Evolutionary conservation across 2,888 invertebrate genomes (phyloP).

Genomic region (Leistus spinibarbis): DNA sequence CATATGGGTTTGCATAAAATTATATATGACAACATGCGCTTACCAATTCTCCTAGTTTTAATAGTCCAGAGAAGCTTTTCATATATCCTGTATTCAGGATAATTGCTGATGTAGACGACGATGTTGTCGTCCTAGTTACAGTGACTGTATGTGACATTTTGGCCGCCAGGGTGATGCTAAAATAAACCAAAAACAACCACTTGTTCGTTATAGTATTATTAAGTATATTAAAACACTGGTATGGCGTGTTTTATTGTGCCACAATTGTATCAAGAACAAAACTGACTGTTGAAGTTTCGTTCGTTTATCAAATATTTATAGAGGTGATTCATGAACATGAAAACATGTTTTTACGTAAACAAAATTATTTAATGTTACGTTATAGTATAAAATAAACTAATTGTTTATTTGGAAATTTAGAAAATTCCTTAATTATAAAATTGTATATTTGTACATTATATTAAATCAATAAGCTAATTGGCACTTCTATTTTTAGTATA

Average conservation of each 20-base stretch:
- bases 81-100: constrained; percentile 83
- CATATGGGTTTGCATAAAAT: constrained; percentile 12
- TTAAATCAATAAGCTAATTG: no score
- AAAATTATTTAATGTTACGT: no score
- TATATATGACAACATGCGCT: constrained; percentile 48
- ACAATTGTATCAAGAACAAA: no score
- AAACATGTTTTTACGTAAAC: background rate
- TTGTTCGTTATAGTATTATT: background rate
- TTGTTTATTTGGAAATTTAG: no score
- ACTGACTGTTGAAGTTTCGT: no score
- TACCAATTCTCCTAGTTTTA: constrained; percentile 84
- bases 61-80: constrained; percentile 76
- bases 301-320: background rate
- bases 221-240: no score
- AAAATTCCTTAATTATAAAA: no score
- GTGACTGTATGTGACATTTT: constrained; percentile 89
- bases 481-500: no score
- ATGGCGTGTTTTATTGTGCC: no score
- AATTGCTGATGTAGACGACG: constrained; percentile 75
- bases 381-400: no score
- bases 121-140: constrained; percentile 82
- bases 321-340: background rate
- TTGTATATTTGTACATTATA: no score
- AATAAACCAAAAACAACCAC: background rate
- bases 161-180: constrained; percentile 18